Base-by-base conservation (phyloP, 2,888 invertebrate species). In the Limnephilus marmoratus region DNA sequence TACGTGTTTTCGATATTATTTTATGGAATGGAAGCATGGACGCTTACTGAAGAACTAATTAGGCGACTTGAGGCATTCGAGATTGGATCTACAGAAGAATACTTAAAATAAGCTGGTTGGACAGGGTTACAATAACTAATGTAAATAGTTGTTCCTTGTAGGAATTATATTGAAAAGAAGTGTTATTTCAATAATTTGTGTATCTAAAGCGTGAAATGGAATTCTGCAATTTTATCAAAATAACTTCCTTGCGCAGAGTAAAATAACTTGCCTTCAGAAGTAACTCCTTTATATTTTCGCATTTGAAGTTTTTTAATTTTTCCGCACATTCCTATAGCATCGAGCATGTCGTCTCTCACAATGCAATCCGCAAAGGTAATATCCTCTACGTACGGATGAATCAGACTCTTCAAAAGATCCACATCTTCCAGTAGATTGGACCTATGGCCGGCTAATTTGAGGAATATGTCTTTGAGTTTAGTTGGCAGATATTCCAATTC, bases 281-380 rank as follows among this genome's bases (percentile, higher is more conserved):
- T 87, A 18, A 87, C 91, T 41, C 29, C 41, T 13, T 85, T 86
- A 31, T 34, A 81, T 29, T 45, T 24, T 18, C 82, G 45, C 80
- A 91, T 81, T 41, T 91, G 81, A n/a, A 91, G n/a, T 24, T 80
- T 87, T 49, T 87, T 91, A 11, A 91, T 34, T 31, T 49, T 29
- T 31, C 29, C 29, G 49, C 92, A 81, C 37, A 93, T 94, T 94
- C 94, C 80, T 95, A 93, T 91, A 94, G 94, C 94, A 37, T 94
- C 91, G 86, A 95, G 94, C 81, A 95, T 94, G 45, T 95, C 94
- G 93, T 95, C 95, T 92, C 94, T 94, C 12, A 95, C 93, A 83
- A 91, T 90, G 49, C 94, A 94, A 34, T 94, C 94, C n/a, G 94
- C 94, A 53, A 95, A 94, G 93, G 95, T 94, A 45, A 95, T 93